Conservation (phyloP, 2,888 invertebrate species). For the Coremacera marginata region DNA sequence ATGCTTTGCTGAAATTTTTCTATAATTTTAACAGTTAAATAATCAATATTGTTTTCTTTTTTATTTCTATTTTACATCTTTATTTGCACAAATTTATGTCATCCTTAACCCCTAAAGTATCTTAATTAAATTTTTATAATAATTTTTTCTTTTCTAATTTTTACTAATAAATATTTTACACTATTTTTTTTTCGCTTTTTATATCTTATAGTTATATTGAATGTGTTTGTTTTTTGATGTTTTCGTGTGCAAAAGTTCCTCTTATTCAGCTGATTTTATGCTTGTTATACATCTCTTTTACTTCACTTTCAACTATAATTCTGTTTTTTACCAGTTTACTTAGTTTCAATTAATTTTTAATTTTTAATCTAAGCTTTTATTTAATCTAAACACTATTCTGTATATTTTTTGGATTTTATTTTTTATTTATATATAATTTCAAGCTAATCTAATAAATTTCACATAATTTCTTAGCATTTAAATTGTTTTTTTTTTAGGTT, state of each 20-base stretch:
- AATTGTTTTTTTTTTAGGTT: constrained; percentile 46
- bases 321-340: too few species aligned
- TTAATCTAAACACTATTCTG: constrained; percentile 40
- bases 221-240: constrained; percentile 34
- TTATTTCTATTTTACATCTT: background rate
- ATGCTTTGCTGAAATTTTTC: constrained; percentile 26
- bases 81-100: background rate
- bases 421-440: constrained; percentile 6
- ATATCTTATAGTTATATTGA: constrained; percentile 32
- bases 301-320: background rate
- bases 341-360: too few species aligned
- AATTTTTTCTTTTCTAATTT: constrained; percentile 23
- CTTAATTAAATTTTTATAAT: background rate
- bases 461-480: constrained; percentile 49
- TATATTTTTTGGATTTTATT: constrained; percentile 43
- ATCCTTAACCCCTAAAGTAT: background rate
- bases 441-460: constrained; percentile 26
- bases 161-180: constrained; percentile 30
- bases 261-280: constrained; percentile 22
- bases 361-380: too few species aligned
- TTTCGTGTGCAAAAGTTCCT: constrained; percentile 18
- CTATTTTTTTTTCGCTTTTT: constrained; percentile 25
- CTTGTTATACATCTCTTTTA: too few species aligned
- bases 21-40: constrained; percentile 13
- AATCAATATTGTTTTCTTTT: background rate